These are phyloP conservation scores for Gobiocypris rarus DNA, from an alignment of 2,113 vertebrate genomes.

Conservation along the genomic window DNA sequence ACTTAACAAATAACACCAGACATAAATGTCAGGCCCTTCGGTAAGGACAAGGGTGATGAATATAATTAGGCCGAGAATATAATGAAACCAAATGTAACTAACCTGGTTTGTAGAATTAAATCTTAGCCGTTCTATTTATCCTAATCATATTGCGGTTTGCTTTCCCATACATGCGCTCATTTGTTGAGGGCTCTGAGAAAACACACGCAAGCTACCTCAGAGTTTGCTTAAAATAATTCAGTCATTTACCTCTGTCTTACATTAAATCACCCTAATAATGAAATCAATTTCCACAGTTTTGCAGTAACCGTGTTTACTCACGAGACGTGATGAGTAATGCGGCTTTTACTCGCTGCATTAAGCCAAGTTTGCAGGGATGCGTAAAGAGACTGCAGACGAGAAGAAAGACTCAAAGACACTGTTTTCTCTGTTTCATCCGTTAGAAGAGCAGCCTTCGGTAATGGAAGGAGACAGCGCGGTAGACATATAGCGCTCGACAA, in stretches of 20 bases:
- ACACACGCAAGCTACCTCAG: background rate
- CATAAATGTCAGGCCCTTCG: slow-evolving; percentile 18
- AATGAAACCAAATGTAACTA: background rate
- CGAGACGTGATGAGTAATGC: slow-evolving; percentile 30
- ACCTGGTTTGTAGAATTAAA: slow-evolving; percentile 1
- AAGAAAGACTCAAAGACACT: slow-evolving; percentile 34
- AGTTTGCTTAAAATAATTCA: background rate
- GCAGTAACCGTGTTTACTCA: background rate
- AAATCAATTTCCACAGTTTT: slow-evolving; percentile 34
- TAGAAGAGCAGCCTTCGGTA: slow-evolving; percentile 13
- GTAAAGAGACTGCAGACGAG: slow-evolving; percentile 9
- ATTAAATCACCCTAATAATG: slow-evolving; percentile 35
- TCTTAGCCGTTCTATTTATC: background rate
- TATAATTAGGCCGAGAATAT: background rate
- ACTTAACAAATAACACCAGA: background rate
- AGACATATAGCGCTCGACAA: slow-evolving; percentile 27
- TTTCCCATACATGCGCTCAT: background rate
- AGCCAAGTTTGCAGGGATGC: slow-evolving; percentile 8
- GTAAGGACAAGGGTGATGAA: background rate
- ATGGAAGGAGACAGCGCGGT: slow-evolving; percentile 40
- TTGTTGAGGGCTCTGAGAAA: slow-evolving; percentile 9
- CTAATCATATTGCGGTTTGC: background rate
- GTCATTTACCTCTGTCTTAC: slow-evolving; percentile 16
- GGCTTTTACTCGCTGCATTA: slow-evolving; percentile 33
- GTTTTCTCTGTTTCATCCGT: slow-evolving; percentile 17